These are phyloP conservation scores for Himalopsyche japonica DNA, from an alignment of 2,888 invertebrate genomes.

Conservation along the genomic window DNA sequence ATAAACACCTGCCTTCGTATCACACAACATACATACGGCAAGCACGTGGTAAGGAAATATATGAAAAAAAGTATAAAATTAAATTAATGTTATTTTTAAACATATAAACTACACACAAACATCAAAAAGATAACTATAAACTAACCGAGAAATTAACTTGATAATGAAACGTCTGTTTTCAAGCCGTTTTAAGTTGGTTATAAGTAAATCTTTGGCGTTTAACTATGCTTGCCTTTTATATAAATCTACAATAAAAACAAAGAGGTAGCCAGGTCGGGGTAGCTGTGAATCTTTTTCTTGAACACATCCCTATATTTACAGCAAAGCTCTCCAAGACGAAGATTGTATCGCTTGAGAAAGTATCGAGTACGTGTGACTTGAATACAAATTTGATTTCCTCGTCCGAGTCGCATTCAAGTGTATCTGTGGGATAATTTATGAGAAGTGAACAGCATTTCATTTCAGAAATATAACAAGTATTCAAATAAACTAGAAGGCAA, in stretches of 20 bases:
- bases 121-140: too few species aligned
- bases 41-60: too few species aligned
- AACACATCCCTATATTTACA: not conserved
- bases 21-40: too few species aligned
- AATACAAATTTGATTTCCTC: not conserved
- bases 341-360: not conserved
- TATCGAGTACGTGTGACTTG: not conserved
- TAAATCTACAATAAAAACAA: not conserved
- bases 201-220: not conserved
- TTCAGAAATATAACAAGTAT: not conserved
- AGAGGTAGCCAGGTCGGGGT: not conserved
- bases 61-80: too few species aligned
- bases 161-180: too few species aligned
- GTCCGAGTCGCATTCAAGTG: not conserved
- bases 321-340: not conserved
- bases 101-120: too few species aligned
- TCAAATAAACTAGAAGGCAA: not conserved
- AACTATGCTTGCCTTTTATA: not conserved
- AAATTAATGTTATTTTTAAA: too few species aligned
- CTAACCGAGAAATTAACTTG: too few species aligned
- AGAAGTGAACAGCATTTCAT: not conserved
- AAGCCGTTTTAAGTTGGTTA: too few species aligned
- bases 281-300: not conserved
- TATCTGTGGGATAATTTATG: not conserved
- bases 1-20: too few species aligned